Base-by-base conservation (phyloP, 2,113 vertebrate genomes). In the Channa argus region DNA sequence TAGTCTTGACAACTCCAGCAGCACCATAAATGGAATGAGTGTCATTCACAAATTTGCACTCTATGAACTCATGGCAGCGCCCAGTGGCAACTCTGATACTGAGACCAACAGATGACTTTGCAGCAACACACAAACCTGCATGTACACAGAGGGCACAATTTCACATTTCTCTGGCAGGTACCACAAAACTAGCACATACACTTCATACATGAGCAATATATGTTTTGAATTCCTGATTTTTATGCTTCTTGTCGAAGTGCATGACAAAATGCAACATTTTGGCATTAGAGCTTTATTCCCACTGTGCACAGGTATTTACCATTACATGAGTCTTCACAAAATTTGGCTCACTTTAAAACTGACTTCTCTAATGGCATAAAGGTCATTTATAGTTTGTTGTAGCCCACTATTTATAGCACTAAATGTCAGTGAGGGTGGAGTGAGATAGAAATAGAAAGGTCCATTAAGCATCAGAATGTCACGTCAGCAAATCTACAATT, bases 401-500 rank as follows among this genome's bases (percentile, higher is more conserved):
- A 11, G 63, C 9, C 1, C 1, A n/a, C 52, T 71, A 79, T 66
- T 80, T 86, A 63, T 75, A 79, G 83, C 71, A 70, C 60, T 71
- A 84, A 66, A 74, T 84, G 85, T 88, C 80, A 84, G 39, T 3
- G 64, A 78, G 79, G 56, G 61, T 76, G 53, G 56, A 41, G 43
- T 69, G 65, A 13, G 74, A n/a, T 91, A 85, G 78, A 90, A 91
- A 93, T 91, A 92, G 90, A 77, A 63, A 50, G 72, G 37, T 55
- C 70, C 80, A 77, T 85, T 91, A 91, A 87, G 83, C 88, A 74
- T 86, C 60, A 79, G 80, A 83, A 78, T 68, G 79, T 82, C 87
- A 75, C 89, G 91, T 93, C 92, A 94, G 92, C 87, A 91, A 91
- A 92, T 92, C 92, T 87, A 91, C 87, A 90, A 92, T 93, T 91